Conservation (phyloP, 2,888 invertebrate species). For the Tortrix viridana region DNA sequence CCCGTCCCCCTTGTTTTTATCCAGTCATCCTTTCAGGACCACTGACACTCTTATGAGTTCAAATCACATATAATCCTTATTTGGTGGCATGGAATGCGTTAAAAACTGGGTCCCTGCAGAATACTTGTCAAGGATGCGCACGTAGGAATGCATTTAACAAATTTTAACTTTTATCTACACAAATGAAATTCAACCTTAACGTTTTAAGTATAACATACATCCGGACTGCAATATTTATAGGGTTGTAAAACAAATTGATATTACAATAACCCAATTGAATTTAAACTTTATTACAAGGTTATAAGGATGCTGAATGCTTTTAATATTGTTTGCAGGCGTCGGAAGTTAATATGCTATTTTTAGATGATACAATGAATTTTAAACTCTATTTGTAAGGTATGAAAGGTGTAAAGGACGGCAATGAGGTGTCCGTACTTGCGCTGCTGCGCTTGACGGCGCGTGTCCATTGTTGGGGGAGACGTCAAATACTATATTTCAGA, state of each 20-base stretch:
- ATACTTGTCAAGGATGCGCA: slow-evolving; percentile 51
- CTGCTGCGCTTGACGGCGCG: slow-evolving; percentile 48
- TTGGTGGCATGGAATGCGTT: slow-evolving; percentile 61
- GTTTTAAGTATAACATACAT: slow-evolving; percentile 32
- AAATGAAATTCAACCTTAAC: slow-evolving; percentile 42
- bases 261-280: slow-evolving; percentile 55
- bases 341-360: slow-evolving; percentile 40
- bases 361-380: slow-evolving; percentile 53
- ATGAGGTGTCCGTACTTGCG: slow-evolving; percentile 45
- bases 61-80: slow-evolving; percentile 42
- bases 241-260: slow-evolving; percentile 39
- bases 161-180: slow-evolving; percentile 8
- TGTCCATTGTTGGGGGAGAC: slow-evolving; percentile 54
- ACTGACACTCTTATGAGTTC: slow-evolving; percentile 36
- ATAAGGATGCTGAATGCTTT: slow-evolving; percentile 43
- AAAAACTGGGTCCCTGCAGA: slow-evolving; percentile 58
- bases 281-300: slow-evolving; percentile 34
- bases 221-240: slow-evolving; percentile 34
- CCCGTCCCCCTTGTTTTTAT: slow-evolving; percentile 15
- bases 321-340: slow-evolving; percentile 48
- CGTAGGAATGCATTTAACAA: slow-evolving; percentile 33
- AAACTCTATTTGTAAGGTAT: slow-evolving; percentile 18
- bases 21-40: slow-evolving; percentile 40
- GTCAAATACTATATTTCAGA: slow-evolving; percentile 39
- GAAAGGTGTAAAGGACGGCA: slow-evolving; percentile 19